Percentiles rank a stretch among this genome's conserved stretches.
Conservation (phyloP, 2,888 invertebrate genomes). For the Ptychoptera albimana region DNA sequence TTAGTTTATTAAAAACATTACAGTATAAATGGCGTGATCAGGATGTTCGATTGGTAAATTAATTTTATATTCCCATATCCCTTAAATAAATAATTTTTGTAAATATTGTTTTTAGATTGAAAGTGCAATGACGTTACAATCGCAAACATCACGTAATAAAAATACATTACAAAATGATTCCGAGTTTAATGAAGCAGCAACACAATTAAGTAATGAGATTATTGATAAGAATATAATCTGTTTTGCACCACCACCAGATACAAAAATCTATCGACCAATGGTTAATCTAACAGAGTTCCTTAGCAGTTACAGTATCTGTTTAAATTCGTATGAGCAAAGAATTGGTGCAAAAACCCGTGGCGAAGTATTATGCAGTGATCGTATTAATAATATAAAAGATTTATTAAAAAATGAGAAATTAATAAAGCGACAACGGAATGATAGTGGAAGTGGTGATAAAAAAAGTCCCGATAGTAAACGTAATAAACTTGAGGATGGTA, state of each 20-base stretch:
- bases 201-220: neutral
- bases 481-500: conserved; percentile 18
- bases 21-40: conserved; percentile 58
- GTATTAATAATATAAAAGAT: conserved; percentile 12
- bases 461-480: conserved; percentile 34
- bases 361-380: conserved; percentile 26
- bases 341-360: conserved; percentile 40
- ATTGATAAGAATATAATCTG: conserved; percentile 20
- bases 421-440: conserved; percentile 36
- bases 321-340: conserved; percentile 59
- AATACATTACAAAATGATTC: neutral
- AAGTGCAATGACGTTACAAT: conserved; percentile 1
- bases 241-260: conserved; percentile 39
- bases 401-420: conserved; percentile 13
- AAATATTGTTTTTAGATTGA: conserved; percentile 5
- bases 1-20: conserved; percentile 53
- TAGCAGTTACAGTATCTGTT: conserved; percentile 61
- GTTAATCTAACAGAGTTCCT: conserved; percentile 60
- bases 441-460: conserved; percentile 41
- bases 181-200: neutral
- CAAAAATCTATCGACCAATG: conserved; percentile 51
- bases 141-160: neutral
- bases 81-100: conserved; percentile 36
- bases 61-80: neutral
- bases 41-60: conserved; percentile 21